Base-by-base conservation (phyloP, 2,113 vertebrate genomes). In the Jaculus jaculus region DNA sequence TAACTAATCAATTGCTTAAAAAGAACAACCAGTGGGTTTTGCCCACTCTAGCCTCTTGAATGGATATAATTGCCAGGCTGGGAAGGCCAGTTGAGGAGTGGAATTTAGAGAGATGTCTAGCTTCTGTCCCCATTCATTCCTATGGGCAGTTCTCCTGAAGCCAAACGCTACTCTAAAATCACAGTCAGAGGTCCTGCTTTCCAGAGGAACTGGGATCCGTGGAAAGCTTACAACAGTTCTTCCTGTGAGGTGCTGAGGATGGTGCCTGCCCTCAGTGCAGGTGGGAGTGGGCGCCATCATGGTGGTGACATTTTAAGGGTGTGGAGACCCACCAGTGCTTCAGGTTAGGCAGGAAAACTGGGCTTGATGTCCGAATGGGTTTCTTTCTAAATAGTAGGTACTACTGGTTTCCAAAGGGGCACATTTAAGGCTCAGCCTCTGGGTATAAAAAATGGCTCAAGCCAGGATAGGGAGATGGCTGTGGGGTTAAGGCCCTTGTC, bases 321-420 rank as follows among this genome's bases (percentile, higher is more conserved):
- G 7, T 17, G 11, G 72, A 80, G 80, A 54, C 68, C 58, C n/a
- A 20, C 77, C 61, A 30, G 20, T 80, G 81, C 87, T 72, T 86
- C 18, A 51, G 51, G 80, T 30, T 47, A 80, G 28, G 26, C 75
- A 96, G 93, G 77, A 34, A 86, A 83, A 68, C 65, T 13, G 68
- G 39, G 66, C 39, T 66, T 51, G 12, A 20, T 21, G 68, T 69
- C 51, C 63, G 80, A 86, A 63, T 39, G 84, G 30, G 20, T 51
- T 89, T 91, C 66, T 61, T 85, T 90, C 65, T 78, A 82, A 74
- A 90, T 81, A 34, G 78, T 24, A 93, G 20, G 15, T 85, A 58
- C 39, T 34, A 34, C 32, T 9, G 4, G 30, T 72, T 93, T 71
- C 39, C 89, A 65, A 89, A 61, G 71, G 66, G 28, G 60, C 51